Conservation (phyloP, 2,888 invertebrate genomes). For the Cylloceria caligata region DNA sequence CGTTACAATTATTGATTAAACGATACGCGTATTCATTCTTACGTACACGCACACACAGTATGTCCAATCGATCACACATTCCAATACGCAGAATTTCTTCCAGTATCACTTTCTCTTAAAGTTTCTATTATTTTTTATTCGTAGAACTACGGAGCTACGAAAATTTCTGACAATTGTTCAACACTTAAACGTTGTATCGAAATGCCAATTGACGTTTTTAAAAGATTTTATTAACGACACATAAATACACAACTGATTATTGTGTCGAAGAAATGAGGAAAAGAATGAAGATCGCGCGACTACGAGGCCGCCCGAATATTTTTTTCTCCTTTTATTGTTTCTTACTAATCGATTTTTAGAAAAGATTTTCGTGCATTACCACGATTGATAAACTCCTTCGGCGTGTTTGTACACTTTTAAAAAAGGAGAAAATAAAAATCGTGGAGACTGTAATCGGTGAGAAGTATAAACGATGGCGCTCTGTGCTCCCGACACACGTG, state of each 20-base stretch:
- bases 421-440: slow-evolving; percentile 45
- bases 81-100: slow-evolving; percentile 50
- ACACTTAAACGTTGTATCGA: slow-evolving; percentile 61
- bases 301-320: slow-evolving; percentile 31
- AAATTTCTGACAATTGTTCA: slow-evolving; percentile 45
- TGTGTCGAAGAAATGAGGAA: slow-evolving; percentile 45
- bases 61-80: slow-evolving; percentile 44
- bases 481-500: slow-evolving; percentile 36
- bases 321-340: slow-evolving; percentile 21
- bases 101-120: slow-evolving; percentile 17
- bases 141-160: slow-evolving; percentile 16
- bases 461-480: slow-evolving; percentile 52
- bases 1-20: slow-evolving; percentile 37
- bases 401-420: slow-evolving; percentile 44
- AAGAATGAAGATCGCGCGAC: slow-evolving; percentile 34
- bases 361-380: slow-evolving; percentile 42
- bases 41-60: slow-evolving; percentile 36
- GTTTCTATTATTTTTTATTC: slow-evolving; percentile 13
- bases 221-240: slow-evolving; percentile 70
- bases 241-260: slow-evolving; percentile 50
- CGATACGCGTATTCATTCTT: slow-evolving; percentile 38
- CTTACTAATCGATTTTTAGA: slow-evolving; percentile 36
- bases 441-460: slow-evolving; percentile 19
- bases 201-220: slow-evolving; percentile 76
- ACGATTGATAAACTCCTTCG: slow-evolving; percentile 1